A percentile compares a stretch with the other conserved stretches of the same genome.
Evolutionary conservation across 2,888 invertebrate genomes (phyloP).

Genomic region (Andrena trimmerana): DNA sequence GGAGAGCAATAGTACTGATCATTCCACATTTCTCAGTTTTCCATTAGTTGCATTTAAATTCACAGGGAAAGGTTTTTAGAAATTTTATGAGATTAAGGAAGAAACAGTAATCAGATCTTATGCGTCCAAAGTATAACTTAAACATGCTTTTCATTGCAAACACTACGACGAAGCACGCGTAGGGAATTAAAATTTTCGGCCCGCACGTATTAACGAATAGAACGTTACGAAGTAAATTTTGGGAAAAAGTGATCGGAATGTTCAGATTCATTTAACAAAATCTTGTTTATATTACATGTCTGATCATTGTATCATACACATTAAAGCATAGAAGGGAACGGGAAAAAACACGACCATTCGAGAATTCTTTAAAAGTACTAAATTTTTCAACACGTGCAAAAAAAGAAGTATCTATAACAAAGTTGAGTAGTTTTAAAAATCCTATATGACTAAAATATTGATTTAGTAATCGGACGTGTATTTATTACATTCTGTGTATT

Average conservation of each 20-base stretch:
- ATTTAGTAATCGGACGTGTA: conserved; percentile 22
- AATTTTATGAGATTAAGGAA: conserved; percentile 34
- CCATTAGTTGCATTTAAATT: conserved; percentile 57
- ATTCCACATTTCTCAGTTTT: conserved; percentile 73
- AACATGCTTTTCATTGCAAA: conserved; percentile 29
- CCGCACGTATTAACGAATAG: conserved; percentile 24
- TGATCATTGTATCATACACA: conserved; percentile 48
- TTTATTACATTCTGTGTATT: conserved; percentile 33
- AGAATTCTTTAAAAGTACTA: conserved; percentile 16
- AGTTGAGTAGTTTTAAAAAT: conserved; percentile 26
- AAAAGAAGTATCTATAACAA: conserved; percentile 16
- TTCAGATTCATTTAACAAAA: conserved; percentile 39
- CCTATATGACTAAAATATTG: conserved; percentile 13
- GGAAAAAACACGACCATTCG: conserved; percentile 39
- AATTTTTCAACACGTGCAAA: conserved; percentile 17
- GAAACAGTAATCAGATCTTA: conserved; percentile 68
- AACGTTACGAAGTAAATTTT: conserved; percentile 20
- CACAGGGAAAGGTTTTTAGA: conserved; percentile 48
- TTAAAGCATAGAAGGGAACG: conserved; percentile 15
- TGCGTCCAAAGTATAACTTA: conserved; percentile 42
- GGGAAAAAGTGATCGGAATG: conserved; percentile 13
- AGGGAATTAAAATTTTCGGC: conserved; percentile 21
- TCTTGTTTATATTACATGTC: conserved; percentile 34
- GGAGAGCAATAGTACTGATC: conserved; percentile 64
- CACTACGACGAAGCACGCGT: conserved; percentile 17